Base-by-base conservation (phyloP, 1,140 invertebrate genomes). In the Oncopodura yosiiana region DNA sequence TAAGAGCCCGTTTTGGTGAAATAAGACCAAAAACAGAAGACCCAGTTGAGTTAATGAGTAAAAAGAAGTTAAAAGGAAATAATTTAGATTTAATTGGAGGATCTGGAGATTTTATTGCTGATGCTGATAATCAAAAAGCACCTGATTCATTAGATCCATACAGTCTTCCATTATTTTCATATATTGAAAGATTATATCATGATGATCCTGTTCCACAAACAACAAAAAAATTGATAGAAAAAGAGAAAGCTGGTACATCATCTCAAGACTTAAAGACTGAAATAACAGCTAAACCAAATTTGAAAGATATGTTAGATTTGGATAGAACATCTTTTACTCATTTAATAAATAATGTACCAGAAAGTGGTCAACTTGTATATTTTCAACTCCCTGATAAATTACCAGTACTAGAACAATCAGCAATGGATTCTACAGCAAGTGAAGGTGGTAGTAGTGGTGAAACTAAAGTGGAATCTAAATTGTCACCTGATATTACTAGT, bases 341-440 rank as follows among this genome's bases (percentile, higher is more conserved):
- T 18, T 26, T 49, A 23, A 39, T 44, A 26, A 27, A 32, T 11
- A 26, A 9, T 42, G 49, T 16, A 21, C 30, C 26, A 14, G 19
- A 26, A 29, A 37, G 24, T 26, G 23, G 42, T 57, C 51, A 42
- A 42, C 21, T 51, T 43, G 34, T 45, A 36, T 56, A 43, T 16
- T 52, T 44, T 27, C 49, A 43, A 44, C 42, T 55, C 16, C 45
- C 49, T 32, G 27, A 29, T 49, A 16, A 68, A 65, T 73, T 52
- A 71, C 73, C 51, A 68, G 65, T 18, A 72, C 72, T 4, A 73
- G 74, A 63, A 66, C 73, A 50, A 73, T 74, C 58, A 70, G 70
- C 14, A 45, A 68, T 39, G 69, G 73, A 57, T 74, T 73, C 64
- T n/a, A n/a, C n/a, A 1, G 11, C 46, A 24, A 34, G 32, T 24